Evolutionary conservation across 2,888 invertebrate genomes (phyloP), one percentile per base, ranked within the genome.

Genomic region (Trichogramma dendrolimi): DNA sequence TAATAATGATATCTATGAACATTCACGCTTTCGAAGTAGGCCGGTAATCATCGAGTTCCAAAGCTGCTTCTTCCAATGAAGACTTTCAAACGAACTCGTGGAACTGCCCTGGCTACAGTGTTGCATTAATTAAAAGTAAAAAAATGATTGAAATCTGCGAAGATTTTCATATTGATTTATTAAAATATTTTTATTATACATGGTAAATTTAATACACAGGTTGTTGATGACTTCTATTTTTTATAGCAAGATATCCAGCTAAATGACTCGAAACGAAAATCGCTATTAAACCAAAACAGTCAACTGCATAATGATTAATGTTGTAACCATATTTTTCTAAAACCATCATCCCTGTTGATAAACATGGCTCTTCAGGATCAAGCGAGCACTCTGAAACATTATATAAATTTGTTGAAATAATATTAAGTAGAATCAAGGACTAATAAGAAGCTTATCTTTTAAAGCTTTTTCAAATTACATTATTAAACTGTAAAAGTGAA

Each of bases 331-430:
- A 86, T 69, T 82, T 81, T 39, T 81, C 78, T n/a, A 90, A 73
- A 0, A 89, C 89, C 59, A 85, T 86, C 1, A 82, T 70, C 0
- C 89, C 89, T 7, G 83, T 86, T 66, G 80, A 81, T 5, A 88
- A 82, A 70, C 90, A 89, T 1, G 87, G 87, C 66, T 85, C 82
- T 0, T 85, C 84, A 0, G 81, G 78, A 53, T 85, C 82, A 44
- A 79, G 73, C 0, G 85, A 82, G 67, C 89, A 90, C 51, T 83
- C 86, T 84, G 69, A 5, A 75, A 76, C 63, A 66, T 60, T 48
- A 11, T 5, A 50, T 50, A 38, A 27, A 5, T 50, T 11, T 52
- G 5, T 4, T 54, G 14, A 5, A 43, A 53, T 14, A n/a, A 6
- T 53, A 10, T 11, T 4, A 47, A 47, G 14, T 14, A 6, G 60